Evolutionary conservation across 2,797 vertebrate genomes (phyloP), one percentile per base, ranked within the genome.

Genomic region (Gymnothorax reevesii): DNA sequence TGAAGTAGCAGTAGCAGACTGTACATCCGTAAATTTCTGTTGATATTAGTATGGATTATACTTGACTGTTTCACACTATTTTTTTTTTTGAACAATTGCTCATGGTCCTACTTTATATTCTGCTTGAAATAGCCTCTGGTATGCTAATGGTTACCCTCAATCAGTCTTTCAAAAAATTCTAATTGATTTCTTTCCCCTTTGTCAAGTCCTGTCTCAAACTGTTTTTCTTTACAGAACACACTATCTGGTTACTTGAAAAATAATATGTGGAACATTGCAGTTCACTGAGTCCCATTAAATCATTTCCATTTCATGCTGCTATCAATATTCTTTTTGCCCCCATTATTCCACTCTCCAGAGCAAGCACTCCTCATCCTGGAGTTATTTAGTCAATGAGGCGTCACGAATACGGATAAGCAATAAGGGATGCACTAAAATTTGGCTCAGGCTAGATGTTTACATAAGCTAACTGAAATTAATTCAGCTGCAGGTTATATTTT

Each of bases 391-490:
- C 86, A 86, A 52, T 6, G 33, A 22, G 69, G 7, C 80, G 8
- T 13, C 42, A 49, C 62, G 57, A 87, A 83, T 55, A 77, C 49
- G 83, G 27, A 82, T 54, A 27, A 83, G 66, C 55, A 57, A 42
- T 66, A 25, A 49, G 20, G 69, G 57, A 86, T 60, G 22, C 57
- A 49, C 86, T 83, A 69, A 42, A 22, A 62, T 33, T 27, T 64
- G 59, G 83, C 59, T 64, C 12, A 17, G 25, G 33, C 60, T 60
- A 55, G 22, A 85, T 64, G 60, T 85, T 73, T 88, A 80, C 83
- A 73, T 87, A 69, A 73, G 85, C 4, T 27, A 57, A 75, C 59
- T 82, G 83, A 88, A 87, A 89, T 88, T 85, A 86, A 64, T 86
- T 88, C 85, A 86, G 82, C 84, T 0, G 79, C 84, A 73, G 27